Base-by-base conservation (phyloP, 2,113 vertebrate genomes). In the Sula dactylatra region DNA sequence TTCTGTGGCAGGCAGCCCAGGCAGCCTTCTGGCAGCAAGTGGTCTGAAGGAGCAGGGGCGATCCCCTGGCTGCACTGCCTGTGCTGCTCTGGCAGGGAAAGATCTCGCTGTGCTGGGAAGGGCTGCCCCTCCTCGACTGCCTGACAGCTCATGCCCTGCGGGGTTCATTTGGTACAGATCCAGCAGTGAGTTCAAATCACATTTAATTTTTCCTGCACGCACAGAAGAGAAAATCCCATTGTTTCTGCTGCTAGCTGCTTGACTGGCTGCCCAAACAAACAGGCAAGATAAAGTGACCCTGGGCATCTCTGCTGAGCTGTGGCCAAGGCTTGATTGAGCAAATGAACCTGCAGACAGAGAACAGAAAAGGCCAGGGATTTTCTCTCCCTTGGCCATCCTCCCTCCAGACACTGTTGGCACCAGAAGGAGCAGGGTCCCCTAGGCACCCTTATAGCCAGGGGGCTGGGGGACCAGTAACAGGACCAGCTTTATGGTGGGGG, bases 201-300 rank as follows among this genome's bases (percentile, higher is more conserved):
- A 92, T 95, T 95, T 91, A 94, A 94, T 96, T 96, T 96, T 92
- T 59, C 65, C 92, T 3, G 0, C 91, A 78, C 0, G 0, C 62
- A 65, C 70, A 69, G 62, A 91, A 87, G 74, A 88, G 84, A 92
- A 93, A 89, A 92, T 93, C 62, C 84, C 13, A 9, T 93, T 82
- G 71, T 90, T 95, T 93, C 91, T 92, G 77, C 92, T 83, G 12
- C 66, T 80, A 67, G 59, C 87, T 95, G 74, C 66, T 91, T 95
- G 96, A 94, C 58, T 85, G 87, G 77, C 91, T 88, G 89, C 89
- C 94, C 91, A 94, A 94, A 92, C 70, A 92, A 96, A 87, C 77
- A 87, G 73, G 82, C 54, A 88, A 91, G 87, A 96, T 96, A 88
- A 94, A 94, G 78, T 72, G 85, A 95, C 87, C 88, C 91, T 83